Percentiles rank a stretch among this genome's conserved stretches.
These are phyloP conservation scores for Natrix natrix DNA, from an alignment of 2,797 vertebrate genomes.

Conservation along the genomic window DNA sequence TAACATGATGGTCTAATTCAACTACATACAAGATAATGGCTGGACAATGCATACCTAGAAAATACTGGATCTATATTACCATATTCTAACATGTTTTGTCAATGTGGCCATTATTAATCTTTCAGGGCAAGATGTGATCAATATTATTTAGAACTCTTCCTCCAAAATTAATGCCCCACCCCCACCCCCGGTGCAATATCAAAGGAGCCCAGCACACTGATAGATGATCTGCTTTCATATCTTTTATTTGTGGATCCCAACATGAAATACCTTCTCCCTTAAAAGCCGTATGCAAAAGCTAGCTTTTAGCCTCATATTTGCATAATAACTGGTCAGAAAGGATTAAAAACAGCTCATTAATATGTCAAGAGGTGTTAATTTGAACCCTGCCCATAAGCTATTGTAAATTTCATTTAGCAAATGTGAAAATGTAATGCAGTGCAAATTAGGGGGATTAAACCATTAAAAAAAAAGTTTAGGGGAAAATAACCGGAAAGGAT, in stretches of 20 bases:
- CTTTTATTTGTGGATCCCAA: not conserved
- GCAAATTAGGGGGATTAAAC: constrained; percentile 65
- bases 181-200: not conserved
- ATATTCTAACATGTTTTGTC: not conserved
- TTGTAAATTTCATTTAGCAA: constrained; percentile 64
- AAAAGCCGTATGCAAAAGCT: constrained; percentile 44
- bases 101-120: not conserved
- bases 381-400: constrained; percentile 66
- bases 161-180: not conserved
- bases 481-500: not conserved
- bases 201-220: not conserved
- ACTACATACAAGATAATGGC: not conserved
- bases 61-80: not conserved
- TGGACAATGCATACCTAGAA: not conserved
- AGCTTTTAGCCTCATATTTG: constrained; percentile 51
- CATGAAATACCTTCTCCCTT: not conserved
- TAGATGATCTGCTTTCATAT: constrained; percentile 9
- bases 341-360: constrained; percentile 63
- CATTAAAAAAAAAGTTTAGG: constrained; percentile 16
- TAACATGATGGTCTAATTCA: not conserved
- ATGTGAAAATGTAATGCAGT: constrained; percentile 58
- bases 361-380: constrained; percentile 67
- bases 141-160: not conserved
- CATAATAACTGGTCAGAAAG: constrained; percentile 60
- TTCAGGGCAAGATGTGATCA: not conserved